Evolutionary conservation across 2,113 vertebrate genomes (phyloP), one percentile per base, ranked within the genome.

Genomic region (Mormyrus iriodes): DNA sequence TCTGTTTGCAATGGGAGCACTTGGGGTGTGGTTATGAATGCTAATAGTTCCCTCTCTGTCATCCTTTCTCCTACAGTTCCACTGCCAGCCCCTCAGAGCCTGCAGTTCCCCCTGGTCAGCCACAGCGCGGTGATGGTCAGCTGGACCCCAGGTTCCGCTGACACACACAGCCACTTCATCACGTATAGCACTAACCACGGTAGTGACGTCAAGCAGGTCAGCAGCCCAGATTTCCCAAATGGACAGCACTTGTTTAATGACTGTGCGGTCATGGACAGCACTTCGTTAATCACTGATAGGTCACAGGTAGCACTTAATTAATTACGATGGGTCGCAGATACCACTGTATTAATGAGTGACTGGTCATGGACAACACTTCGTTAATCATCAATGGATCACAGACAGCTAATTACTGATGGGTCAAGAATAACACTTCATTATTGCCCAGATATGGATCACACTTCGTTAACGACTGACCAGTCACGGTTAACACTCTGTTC

Each of bases 61-160:
- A 84, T 13, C 15, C 42, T 76, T 52, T 58, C 61, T 3, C 82
- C 91, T 93, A 17, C 94, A 99, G 98, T 96, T 35, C 86, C 95
- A 27, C 90, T 96, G 89, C 95, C 92, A 0, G 91, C 94, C 0
- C 96, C 96, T 0, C 24, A 91, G 5, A 95, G 91, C 85, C 90
- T 99, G 91, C 94, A 94, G 88, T 97, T 99, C 93, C 96, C 96
- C 0, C 92, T 97, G 53, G 94, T 99, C 76, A 96, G 94, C 92
- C 97, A 99, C 65, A 95, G 97, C 0, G 95, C 95, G 0, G 94
- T 96, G 46, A 94, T 92, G 3, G 95, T 98, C 85, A 96, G 93
- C 92, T 99, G 98, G 98, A 95, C 94, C 3, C 93, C 93, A 0
- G 93, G 94, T 0, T 94, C 91, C 0, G 82, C 61, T 0, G 94